These are phyloP conservation scores for Galbula dea DNA, from an alignment of 2,113 vertebrate species.

Conservation along the genomic window DNA sequence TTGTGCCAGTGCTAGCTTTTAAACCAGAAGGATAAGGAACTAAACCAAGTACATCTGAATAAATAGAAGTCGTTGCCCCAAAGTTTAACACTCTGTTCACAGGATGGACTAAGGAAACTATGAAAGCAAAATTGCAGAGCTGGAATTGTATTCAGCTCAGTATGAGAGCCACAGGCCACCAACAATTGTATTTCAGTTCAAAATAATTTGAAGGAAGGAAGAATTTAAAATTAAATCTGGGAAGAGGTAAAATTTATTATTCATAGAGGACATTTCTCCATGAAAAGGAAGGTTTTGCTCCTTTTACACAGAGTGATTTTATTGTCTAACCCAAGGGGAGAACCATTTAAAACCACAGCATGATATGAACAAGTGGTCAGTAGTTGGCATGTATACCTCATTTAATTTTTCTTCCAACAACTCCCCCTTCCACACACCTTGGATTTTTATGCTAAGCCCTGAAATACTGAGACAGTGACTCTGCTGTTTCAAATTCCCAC, in stretches of 20 bases:
- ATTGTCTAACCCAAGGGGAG: background rate
- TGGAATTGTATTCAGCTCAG: background rate
- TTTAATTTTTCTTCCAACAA: background rate
- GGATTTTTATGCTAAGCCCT: background rate
- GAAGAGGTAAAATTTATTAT: background rate
- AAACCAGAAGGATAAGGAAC: background rate
- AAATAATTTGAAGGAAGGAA: background rate
- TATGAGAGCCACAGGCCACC: background rate
- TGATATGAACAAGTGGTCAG: background rate
- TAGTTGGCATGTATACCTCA: background rate
- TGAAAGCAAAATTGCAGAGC: background rate
- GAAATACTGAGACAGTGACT: background rate
- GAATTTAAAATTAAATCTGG: background rate
- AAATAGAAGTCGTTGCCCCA: background rate
- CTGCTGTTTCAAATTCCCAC: conserved; percentile 46
- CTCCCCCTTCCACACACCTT: background rate
- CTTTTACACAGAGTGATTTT: background rate
- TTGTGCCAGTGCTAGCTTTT: background rate
- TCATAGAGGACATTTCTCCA: background rate
- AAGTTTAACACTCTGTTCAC: background rate
- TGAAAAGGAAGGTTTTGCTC: background rate
- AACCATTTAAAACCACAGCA: background rate
- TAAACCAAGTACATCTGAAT: background rate
- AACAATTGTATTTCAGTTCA: background rate
- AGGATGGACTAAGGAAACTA: background rate